Evolutionary conservation across 2,888 invertebrate genomes (phyloP).

Genomic region (Apantesis nais): DNA sequence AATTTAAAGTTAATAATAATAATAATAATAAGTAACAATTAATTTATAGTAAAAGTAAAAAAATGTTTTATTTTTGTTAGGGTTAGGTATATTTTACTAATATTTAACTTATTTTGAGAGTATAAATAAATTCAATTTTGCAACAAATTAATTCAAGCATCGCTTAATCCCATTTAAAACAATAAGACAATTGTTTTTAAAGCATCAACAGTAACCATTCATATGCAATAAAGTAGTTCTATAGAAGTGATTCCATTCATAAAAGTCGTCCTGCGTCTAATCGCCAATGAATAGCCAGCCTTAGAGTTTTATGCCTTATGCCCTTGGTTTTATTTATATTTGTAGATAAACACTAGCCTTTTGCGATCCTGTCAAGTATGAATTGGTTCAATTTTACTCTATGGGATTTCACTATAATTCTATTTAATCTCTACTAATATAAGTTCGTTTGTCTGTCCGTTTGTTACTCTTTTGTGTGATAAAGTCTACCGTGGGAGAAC

Average conservation of each 20-base stretch:
- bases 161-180: neutral
- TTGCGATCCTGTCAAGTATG: constrained; percentile 1
- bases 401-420: neutral
- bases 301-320: constrained; percentile 26
- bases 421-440: neutral
- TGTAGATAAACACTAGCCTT: neutral
- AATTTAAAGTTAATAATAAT: too few species aligned
- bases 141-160: neutral
- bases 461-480: neutral
- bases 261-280: constrained; percentile 26
- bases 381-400: neutral
- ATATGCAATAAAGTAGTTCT: constrained; percentile 6
- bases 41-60: too few species aligned
- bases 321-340: constrained; percentile 10
- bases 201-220: neutral
- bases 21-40: too few species aligned
- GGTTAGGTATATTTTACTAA: neutral
- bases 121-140: neutral
- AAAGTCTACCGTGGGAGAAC: neutral
- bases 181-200: neutral
- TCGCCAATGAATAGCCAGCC: constrained; percentile 37
- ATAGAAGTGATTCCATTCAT: constrained; percentile 6
- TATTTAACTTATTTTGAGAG: neutral
- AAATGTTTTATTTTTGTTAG: too few species aligned
- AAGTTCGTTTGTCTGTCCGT: neutral